Base-by-base conservation (phyloP, 2,797 vertebrate genomes). In the Hyperoplus lanceolatus region DNA sequence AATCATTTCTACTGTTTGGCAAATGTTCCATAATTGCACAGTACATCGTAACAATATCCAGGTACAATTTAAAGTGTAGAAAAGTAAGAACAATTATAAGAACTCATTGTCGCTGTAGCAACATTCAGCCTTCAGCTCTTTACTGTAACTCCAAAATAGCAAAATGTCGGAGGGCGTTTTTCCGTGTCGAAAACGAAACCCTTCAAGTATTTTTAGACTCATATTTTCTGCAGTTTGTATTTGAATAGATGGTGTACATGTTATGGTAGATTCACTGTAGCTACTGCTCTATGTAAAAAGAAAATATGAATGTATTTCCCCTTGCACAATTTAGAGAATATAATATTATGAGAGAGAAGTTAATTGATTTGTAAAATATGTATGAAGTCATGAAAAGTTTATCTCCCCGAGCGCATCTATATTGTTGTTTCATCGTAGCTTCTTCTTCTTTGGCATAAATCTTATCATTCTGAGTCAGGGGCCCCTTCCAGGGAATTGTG, bases 281-380 rank as follows among this genome's bases (percentile, higher is more conserved):
- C 53, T 55, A 29, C 59, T 48, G 46, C 58, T 62, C 68, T 67
- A 66, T 73, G 29, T 29, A 29, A 29, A 29, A 29, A 70, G 73
- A 69, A 50, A 69, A 38, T 6, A 39, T 62, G 43, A 0, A 0
- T 3, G 46, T 61, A 72, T 74, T 51, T 77, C 69, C 56, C 4
- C 58, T 18, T n/a, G 51, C 59, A 64, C 61, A 75, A 38, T 79
- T 80, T 68, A 80, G 29, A 82, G 56, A 75, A 67, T 48, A 38
- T 56, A 80, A 84, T 64, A 80, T 68, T 79, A 77, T 48, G 55
- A 60, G 39, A 63, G 36, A 55, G 29, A 65, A 80, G 60, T 72
- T 79, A 87, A 80, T 82, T 86, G 46, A 51, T 58, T 29, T 65
- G 49, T 87, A 76, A 86, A 90, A 82, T 84, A 82, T 89, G 61